Base-by-base conservation (phyloP, 2,797 vertebrate genomes). In the Naso thynnoides region DNA sequence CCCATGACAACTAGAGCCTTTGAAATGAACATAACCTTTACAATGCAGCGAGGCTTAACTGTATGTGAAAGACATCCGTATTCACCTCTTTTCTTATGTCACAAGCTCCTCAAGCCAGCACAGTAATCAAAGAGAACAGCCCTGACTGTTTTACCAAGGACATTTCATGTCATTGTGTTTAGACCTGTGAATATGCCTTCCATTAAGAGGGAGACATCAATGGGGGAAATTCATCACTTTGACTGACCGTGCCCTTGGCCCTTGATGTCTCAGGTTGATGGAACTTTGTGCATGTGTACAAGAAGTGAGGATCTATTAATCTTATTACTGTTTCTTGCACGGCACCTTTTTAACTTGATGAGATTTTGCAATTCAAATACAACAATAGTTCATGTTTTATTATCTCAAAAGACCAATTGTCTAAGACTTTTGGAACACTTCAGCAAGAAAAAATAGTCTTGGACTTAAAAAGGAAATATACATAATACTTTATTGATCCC, bases 221-320 rank as follows among this genome's bases (percentile, higher is more conserved):
- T 66, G 38, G 49, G 45, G 52, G 31, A 33, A 67, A 86, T 88
- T 65, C 41, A 84, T 87, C 83, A 84, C 44, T 72, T 66, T 63
- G 70, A 82, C 69, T 69, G 45, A 50, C 50, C 3, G 0, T 62
- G 36, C 50, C 78, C 67, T 78, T 69, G 69, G 67, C 44, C 39
- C 52, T 67, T 76, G 27, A 52, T 70, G 56, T 78, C 9, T 57
- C 24, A 61, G 62, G 42, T 59, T 23, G 15, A 47, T 58, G 38
- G 73, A 77, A 56, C 15, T 59, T 44, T 36, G 54, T 57, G 39
- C 15, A 11, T 49, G 6, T 1, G 18, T 60, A 21, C 7, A 5
- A 23, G 3, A 52, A 58, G n/a, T 36, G 2, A 26, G 33, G 16
- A 36, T 64, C 31, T 18, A 53, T 56, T 38, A 24, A 11, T 63